Conservation (phyloP, 2,113 vertebrate genomes). For the Thryonomys swinderianus region DNA sequence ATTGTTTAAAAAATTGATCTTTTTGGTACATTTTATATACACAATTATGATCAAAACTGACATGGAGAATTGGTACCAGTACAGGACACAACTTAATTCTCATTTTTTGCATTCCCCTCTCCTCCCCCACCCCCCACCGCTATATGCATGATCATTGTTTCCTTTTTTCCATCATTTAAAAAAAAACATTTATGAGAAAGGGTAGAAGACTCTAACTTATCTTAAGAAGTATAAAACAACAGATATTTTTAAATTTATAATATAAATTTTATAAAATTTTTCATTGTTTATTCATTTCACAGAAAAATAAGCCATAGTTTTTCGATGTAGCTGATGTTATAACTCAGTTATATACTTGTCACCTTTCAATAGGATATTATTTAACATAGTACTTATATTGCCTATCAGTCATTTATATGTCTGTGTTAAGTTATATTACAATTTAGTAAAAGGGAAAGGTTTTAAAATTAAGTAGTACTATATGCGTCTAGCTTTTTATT, state of each 20-base stretch:
- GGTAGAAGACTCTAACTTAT: background rate
- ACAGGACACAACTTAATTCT: too few species aligned
- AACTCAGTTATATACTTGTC: background rate
- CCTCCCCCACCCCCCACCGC: too few species aligned
- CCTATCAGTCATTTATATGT: background rate
- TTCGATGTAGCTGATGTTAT: background rate
- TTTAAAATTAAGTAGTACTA: constrained; percentile 9
- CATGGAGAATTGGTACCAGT: too few species aligned
- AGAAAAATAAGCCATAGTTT: constrained; percentile 12
- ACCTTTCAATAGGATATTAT: constrained; percentile 1
- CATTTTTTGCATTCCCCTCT: too few species aligned
- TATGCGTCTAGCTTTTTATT: background rate
- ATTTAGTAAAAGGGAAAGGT: constrained; percentile 11
- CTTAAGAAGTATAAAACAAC: background rate
- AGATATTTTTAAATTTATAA: background rate
- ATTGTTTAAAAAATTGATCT: too few species aligned
- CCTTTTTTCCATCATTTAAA: too few species aligned
- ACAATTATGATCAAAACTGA: too few species aligned
- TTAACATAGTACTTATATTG: background rate
- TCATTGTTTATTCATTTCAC: background rate
- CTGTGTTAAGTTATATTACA: constrained; percentile 10
- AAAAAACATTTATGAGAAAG: background rate
- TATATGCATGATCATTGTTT: too few species aligned
- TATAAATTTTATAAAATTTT: background rate
- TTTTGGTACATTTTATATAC: too few species aligned